Evolutionary conservation across 2,113 vertebrate genomes (phyloP), one percentile per base, ranked within the genome.

Genomic region (Clarias macrocephalus): DNA sequence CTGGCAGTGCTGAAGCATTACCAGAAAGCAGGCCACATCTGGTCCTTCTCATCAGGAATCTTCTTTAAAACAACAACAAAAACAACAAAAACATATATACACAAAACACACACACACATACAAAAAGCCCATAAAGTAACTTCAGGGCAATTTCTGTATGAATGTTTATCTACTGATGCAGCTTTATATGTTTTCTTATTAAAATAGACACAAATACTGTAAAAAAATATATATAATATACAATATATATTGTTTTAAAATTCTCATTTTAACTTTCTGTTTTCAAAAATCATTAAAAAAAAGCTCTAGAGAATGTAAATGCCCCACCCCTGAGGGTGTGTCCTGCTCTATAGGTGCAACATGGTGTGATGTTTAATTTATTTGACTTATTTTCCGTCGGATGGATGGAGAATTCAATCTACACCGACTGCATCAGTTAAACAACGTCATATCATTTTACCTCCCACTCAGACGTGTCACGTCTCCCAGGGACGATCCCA

Each of bases 1-100:
- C 73, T 76, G 42, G 42, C 10, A 54, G 21, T 76, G 42, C 73
- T n/a, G 73, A 76, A 76, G 30, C 73, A 52, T 76, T 42, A 76
- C 10, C 21, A 54, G 21, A 52, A 76, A 76, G 12, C 21, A 52
- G 37, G 70, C 70, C 70, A 76, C 37, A 76, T 52, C 73, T 73
- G 70, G 70, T 42, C 72, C 37, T 48, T 48, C 33, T 25, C 19
- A 75, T 75, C 42, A 21, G 37, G 18, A 75, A 48, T 23, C 72
- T 21, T 75, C 25, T 21, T 48, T 3, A 11, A 25, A 76, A 21
- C 13, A 48, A 23, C 0, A 9, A 76, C 73, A 23, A 42, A 3
- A 42, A 42, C 42, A 42, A 42, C 2, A 42, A 48, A 0, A 0
- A 8, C 0, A 48, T 37, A 37, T 37, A 37, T 3, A 75, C 37